Evolutionary conservation across 1,140 invertebrate genomes (phyloP), one percentile per base, ranked within the genome.

Genomic region (Apis florea): DNA sequence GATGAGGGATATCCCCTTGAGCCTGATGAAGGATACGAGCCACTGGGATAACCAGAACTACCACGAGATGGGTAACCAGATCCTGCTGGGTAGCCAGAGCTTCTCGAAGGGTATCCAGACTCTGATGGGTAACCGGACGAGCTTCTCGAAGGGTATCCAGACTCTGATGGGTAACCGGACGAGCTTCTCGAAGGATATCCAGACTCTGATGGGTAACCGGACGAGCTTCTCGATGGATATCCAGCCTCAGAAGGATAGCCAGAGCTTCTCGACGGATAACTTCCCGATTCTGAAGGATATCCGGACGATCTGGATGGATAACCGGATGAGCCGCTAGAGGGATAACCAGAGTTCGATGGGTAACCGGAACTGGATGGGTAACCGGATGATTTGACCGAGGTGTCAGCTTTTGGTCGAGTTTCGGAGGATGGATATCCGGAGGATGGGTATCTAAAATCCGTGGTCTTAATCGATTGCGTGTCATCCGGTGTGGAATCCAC

Each of bases 161-260:
- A 89, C 9, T 19, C 21, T 31, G 61, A 54, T 19, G 74, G 74
- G 13, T 61, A 61, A 61, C 58, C 58, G 1, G 58, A 15, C 2
- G 56, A 58, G 21, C 56, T 58, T 24, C 72, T 51, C 2, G 70
- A 68, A 2, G 85, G 83, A 66, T 87, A 89, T 2, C 70, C 72
- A 8, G 87, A 84, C 12, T 71, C 64, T 61, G 74, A 40, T 2
- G 89, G 89, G 78, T 90, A 89, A 58, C 84, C 82, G 66, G 83
- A 82, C 13, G 56, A 21, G 15, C 31, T 12, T 19, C 40, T 26
- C 8, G 66, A 59, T 8, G 76, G 76, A 17, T 70, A 79, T 2
- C 67, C 76, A 4, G 90, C 86, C 12, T 77, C 64, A 1, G 86
- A 85, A 11, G 87, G 87, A 61, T 87, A 88, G 8, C 82, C 79